Percentiles rank a stretch among this genome's conserved stretches.
These are phyloP conservation scores for Lepidocyrtinus sp. DNA, from an alignment of 2,888 invertebrate genomes.

Conservation along the genomic window DNA sequence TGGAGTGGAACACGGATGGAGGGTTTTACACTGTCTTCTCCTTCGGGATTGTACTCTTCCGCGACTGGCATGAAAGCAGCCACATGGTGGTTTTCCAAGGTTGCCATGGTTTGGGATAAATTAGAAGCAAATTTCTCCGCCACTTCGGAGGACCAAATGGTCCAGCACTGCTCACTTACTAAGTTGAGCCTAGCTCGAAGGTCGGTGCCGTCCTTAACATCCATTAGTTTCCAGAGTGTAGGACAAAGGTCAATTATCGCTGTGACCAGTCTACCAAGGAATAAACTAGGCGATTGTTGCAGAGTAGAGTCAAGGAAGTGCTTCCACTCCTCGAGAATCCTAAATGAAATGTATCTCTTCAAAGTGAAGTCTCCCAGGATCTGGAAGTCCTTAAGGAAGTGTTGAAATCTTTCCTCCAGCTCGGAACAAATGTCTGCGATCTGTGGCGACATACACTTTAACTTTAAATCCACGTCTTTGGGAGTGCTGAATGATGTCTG, in stretches of 20 bases:
- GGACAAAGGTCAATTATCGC: conserved; percentile 64
- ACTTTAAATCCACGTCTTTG: conserved; percentile 64
- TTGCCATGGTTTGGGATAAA: conserved; percentile 35
- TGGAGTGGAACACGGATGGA: conserved; percentile 68
- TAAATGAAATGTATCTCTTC: conserved; percentile 62
- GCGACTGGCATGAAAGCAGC: conserved; percentile 63
- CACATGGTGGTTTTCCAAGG: conserved; percentile 19
- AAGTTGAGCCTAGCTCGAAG: conserved; percentile 35
- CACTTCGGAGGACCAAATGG: conserved; percentile 37
- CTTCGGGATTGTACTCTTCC: conserved; percentile 57
- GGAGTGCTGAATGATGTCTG: background rate
- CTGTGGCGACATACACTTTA: conserved; percentile 65
- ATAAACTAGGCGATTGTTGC: conserved; percentile 40
- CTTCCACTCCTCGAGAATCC: conserved; percentile 51
- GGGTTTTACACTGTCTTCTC: conserved; percentile 61
- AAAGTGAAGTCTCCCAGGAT: conserved; percentile 59
- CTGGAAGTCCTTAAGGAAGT: conserved; percentile 60
- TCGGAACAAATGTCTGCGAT: conserved; percentile 63
- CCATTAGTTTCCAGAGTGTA: conserved; percentile 67
- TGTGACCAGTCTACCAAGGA: conserved; percentile 61
- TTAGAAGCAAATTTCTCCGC: conserved; percentile 45
- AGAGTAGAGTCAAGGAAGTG: conserved; percentile 38
- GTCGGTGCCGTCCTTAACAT: conserved; percentile 57
- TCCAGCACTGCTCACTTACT: conserved; percentile 61
- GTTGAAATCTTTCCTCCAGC: conserved; percentile 56